phyloP scores from a whole-genome alignment of 2,113 vertebrate genomes.

The Oophaga pumilio region DNA sequence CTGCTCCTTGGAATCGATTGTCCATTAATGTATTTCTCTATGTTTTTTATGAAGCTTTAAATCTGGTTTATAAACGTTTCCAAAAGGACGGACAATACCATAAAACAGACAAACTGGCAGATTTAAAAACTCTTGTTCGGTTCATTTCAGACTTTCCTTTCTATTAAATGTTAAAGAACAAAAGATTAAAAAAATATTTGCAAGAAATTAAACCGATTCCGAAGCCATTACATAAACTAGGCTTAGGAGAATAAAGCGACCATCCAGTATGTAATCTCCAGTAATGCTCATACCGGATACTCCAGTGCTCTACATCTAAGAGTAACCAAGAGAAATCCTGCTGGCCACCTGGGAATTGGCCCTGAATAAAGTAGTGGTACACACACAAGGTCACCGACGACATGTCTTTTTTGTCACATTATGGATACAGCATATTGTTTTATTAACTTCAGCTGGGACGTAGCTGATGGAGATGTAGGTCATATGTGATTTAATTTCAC shows the following conservation, averaged over 20 bases:
- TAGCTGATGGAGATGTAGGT: slow-evolving; percentile 7
- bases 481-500: slow-evolving; percentile 22
- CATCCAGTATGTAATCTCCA: background rate
- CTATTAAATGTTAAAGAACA: slow-evolving; percentile 45
- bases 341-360: background rate
- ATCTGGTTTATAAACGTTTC: slow-evolving; percentile 53
- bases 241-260: slow-evolving; percentile 24
- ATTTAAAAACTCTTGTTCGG: slow-evolving; percentile 26
- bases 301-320: background rate
- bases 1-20: slow-evolving; percentile 49
- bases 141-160: slow-evolving; percentile 14
- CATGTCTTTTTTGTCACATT: background rate
- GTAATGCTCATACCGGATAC: background rate
- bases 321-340: background rate
- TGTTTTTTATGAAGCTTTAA: slow-evolving; percentile 56
- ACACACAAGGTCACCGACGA: background rate
- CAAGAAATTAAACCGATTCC: slow-evolving; percentile 9
- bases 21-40: slow-evolving; percentile 54
- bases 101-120: slow-evolving; percentile 54
- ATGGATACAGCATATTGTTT: slow-evolving; percentile 14
- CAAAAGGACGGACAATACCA: slow-evolving; percentile 47
- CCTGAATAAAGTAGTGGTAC: slow-evolving; percentile 10
- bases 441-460: background rate
- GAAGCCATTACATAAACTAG: background rate
- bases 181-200: slow-evolving; percentile 35